Evolutionary conservation across 2,113 vertebrate species (phyloP), one percentile per base, ranked within the genome.

Genomic region (Hymenochirus boettgeri): DNA sequence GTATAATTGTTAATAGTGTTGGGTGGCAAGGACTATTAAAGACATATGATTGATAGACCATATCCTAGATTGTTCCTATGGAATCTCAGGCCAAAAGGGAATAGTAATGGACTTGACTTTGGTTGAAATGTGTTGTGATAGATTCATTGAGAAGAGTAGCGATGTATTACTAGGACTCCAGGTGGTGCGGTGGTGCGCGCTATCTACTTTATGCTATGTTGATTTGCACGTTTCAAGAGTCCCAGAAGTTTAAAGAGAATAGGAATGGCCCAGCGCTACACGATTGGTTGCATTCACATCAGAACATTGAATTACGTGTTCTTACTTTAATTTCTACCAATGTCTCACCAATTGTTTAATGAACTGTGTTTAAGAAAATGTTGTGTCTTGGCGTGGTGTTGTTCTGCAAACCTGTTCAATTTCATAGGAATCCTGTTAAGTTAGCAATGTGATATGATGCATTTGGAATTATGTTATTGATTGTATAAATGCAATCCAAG

Each of bases 171-270:
- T 86, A 72, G 79, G 72, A 76, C 86, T 92, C 74, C 72, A 99
- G 96, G 96, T 83, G 96, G 96, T 55, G 93, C 96, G 85, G 99
- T n/a, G n/a, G n/a, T n/a, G n/a, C n/a, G n/a, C n/a, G n/a, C n/a
- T 99, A 88, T 98, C 95, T 71, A 99, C 96, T 99, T 95, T 99
- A 99, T 24, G 96, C 96, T 82, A 97, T n/a, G 95, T 90, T 99
- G 83, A 87, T 97, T n/a, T 73, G 96, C 96, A 47, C 96, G 96
- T 78, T 99, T 93, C 85, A 99, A 99, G 89, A 97, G 98, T 99
- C 73, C 96, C 96, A 11, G 96, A 99, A 77, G 96, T n/a, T 99
- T n/a, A 99, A 99, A 87, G 96, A 98, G 86, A 98, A 98, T n/a
- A 86, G 96, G 96, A 81, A 99, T 99, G 96, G 92, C n/a, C n/a